Base-by-base conservation (phyloP, 1,140 invertebrate genomes). In the Theocolax elegans region DNA sequence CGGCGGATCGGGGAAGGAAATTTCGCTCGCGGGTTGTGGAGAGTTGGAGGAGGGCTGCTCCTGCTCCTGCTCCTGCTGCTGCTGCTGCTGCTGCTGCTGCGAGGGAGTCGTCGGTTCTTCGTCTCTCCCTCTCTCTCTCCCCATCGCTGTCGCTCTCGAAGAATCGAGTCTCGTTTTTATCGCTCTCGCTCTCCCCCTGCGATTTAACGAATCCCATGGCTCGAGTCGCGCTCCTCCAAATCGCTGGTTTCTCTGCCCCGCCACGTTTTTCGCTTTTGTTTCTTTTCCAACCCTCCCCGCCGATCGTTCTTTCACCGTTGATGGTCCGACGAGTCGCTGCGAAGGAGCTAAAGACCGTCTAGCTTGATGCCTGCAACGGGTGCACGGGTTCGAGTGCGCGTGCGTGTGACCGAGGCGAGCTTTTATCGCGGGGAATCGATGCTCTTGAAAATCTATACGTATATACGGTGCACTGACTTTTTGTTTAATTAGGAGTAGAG, bases 161-260 rank as follows among this genome's bases (percentile, higher is more conserved):
- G 12, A 27, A 25, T 27, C 42, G 19, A 12, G 19, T 40, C 49
- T 25, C 46, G 23, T 58, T 67, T 67, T 56, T 46, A 29, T 68
- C 67, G 53, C 58, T n/a, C 64, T 67, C 49, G 21, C 42, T 69
- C 74, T 76, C 73, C 72, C 74, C 72, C 60, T 67, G 70, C 71
- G 74, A 77, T 77, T 77, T 78, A 76, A 76, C 77, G 74, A 77
- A 78, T 78, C 78, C 74, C 77, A 60, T 27, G 49, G 71, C 67
- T 68, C 66, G 56, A 56, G 17, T 42, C 13, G 19, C 62, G 60
- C 38, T 73, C 62, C 62, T 70, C 49, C 63, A 59, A 74, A 65
- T 69, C 69, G 68, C 35, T 53, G 68, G 25, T 67, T 65, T 64
- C 59, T 63, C 63, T 51, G 23, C 71, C 40, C 67, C 42, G 42